Evolutionary conservation across 2,888 invertebrate species (phyloP), one percentile per base, ranked within the genome.

Genomic region (Philhelius pedissequus): DNA sequence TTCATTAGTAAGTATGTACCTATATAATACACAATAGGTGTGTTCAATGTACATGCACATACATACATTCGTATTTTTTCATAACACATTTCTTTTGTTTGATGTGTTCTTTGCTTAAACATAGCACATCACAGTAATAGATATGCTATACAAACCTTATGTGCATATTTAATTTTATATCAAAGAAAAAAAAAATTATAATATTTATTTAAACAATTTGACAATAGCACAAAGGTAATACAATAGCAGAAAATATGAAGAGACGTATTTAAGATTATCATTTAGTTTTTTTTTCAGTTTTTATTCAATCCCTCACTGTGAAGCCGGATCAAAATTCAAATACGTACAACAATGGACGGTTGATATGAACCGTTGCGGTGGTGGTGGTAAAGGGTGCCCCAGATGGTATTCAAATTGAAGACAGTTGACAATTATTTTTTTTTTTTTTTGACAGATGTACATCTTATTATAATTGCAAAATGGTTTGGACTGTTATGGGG

Each of bases 121-220:
- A 27, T 52, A 4, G n/a, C 45, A 48, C 20, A 20, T 1, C 6
- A n/a, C n/a, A n/a, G n/a, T n/a, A n/a, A n/a, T n/a, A n/a, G n/a
- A n/a, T n/a, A n/a, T n/a, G n/a, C n/a, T n/a, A n/a, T n/a, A n/a
- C n/a, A n/a, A n/a, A n/a, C n/a, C n/a, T n/a, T n/a, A n/a, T 45
- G 20, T 45, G 13, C 9, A 5, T 15, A 2, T 15, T 22, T 13
- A 11, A 4, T 20, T 1, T 11, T 18, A 3, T 15, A 38, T 38
- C 4, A 2, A 18, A 1, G 13, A 4, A 48, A 22, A 48, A 20
- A 45, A 18, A 50, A 27, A 25, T 13, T 32, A 18, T 32, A 3
- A 13, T 58, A 27, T 20, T 58, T 48, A 68, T 50, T 68, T 68
- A 68, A 68, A 22, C 66, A 50, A 50, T 68, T 68, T 22, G 15